Base-by-base conservation (phyloP, 2,113 vertebrate species). In the Brachyistius frenatus region DNA sequence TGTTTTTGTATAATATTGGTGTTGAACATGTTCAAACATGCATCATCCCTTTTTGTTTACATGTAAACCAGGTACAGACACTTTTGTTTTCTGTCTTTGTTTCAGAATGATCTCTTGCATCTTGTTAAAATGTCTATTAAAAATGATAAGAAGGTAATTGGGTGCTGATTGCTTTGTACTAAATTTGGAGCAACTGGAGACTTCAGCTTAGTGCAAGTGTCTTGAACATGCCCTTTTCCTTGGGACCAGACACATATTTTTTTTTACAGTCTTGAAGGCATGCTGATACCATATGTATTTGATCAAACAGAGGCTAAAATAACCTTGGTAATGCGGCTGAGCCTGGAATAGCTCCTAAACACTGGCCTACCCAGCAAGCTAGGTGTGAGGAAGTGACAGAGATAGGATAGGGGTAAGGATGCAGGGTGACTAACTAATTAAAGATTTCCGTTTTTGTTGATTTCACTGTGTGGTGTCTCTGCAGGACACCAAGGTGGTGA, bases 401-500 rank as follows among this genome's bases (percentile, higher is more conserved):
- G 65, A 70, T 70, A 73, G 79, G 71, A 62, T 36, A 67, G 75
- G 47, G 69, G 47, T 55, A 66, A 79, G 76, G 70, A 80, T 66
- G 41, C 78, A 73, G 60, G 62, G 78, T 73, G 75, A 78, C 72
- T 75, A 50, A 68, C 81, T 90, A 86, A 91, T 91, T 89, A 89
- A 88, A 84, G 82, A 87, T 89, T 85, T 84, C 68, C 58, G 35
- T 74, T 89, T 87, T 81, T 86, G 70, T 89, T 87, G 80, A 87
- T 84, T 83, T 88, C 84, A 66, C 80, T 46, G 68, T 83, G 73
- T 86, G 87, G 60, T 37, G 53, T 75, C 88, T 80, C 85, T 67
- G 57, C 73, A 53, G 79, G 88, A 87, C 66, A 77, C 65, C 54
- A 49, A 76, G 69, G 60, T 67, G 67, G 58, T 84, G 84, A 90